Base-by-base conservation (phyloP, 2,888 invertebrate species). In the Osedax fenrisi region DNA sequence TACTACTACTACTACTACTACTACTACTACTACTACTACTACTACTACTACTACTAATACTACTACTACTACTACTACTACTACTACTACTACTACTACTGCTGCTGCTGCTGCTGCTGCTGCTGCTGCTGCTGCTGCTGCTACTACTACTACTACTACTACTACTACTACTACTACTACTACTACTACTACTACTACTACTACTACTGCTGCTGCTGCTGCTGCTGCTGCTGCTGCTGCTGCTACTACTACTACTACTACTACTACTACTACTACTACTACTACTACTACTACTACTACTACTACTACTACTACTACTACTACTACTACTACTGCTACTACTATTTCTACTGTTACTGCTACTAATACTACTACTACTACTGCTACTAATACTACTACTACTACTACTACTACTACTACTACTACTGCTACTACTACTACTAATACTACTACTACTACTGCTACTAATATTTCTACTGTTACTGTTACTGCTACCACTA, bases 221-320 rank as follows among this genome's bases (percentile, higher is more conserved):
- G n/a, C n/a, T n/a, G n/a, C n/a, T n/a, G n/a, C n/a, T n/a, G n/a
- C n/a, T n/a, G n/a, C n/a, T n/a, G n/a, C n/a, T n/a, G n/a, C n/a
- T n/a, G n/a, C n/a, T 70, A 56, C 69, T 75, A 75, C 76, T 75
- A 59, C 76, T 75, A 75, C 76, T 75, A 76, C 76, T 72, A 76
- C 76, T 75, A 76, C 76, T 72, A 76, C 76, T 76, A 75, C 75
- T 76, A 75, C 76, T 74, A 75, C 74, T 76, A 75, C 73, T 75
- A 75, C 75, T 74, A 75, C 73, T 75, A 56, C 73, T 75, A 72
- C 73, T 66, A 66, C 74, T 75, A 72, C 67, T 75, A 56, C 41
- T 74, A 59, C 67, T 75, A 75, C 41, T 75, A 73, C 62, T 72
- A 73, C 62, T 75, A 68, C 62, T 26, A 68, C 62, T 72, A 61